Conservation (phyloP, 2,888 invertebrate genomes). For the Nebria salina region DNA sequence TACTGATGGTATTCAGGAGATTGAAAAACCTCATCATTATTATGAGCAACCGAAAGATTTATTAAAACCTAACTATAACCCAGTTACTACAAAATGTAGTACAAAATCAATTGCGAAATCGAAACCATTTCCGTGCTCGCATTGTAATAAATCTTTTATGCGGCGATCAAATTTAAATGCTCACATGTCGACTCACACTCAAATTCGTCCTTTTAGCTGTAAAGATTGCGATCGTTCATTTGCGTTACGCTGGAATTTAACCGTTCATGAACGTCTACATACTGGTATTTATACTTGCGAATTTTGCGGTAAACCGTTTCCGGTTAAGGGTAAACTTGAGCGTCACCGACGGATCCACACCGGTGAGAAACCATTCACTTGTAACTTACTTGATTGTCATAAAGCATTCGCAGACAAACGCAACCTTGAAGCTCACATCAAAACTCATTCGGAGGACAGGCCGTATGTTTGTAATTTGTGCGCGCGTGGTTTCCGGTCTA, state of each 20-base stretch:
- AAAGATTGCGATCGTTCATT: conserved; percentile 59
- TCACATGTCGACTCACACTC: conserved; percentile 59
- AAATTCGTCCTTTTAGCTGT: conserved; percentile 57
- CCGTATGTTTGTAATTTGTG: conserved; percentile 56
- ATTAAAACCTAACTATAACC: conserved; percentile 17
- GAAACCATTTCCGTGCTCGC: conserved; percentile 55
- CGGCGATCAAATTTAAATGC: conserved; percentile 58
- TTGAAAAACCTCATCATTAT: conserved; percentile 9
- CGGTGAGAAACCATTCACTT: conserved; percentile 58
- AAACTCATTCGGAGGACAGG: conserved; percentile 57
- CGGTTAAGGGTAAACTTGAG: conserved; percentile 59
- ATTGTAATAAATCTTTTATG: conserved; percentile 58
- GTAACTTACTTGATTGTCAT: conserved; percentile 56
- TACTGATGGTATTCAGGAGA: conserved; percentile 16
- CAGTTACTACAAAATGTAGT: neutral
- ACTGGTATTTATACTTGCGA: conserved; percentile 57
- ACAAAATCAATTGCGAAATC: conserved; percentile 48
- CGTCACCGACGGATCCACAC: conserved; percentile 60
- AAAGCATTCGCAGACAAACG: conserved; percentile 60
- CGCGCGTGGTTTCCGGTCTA: conserved; percentile 56
- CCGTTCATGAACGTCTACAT: conserved; percentile 59
- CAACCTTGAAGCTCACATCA: conserved; percentile 59
- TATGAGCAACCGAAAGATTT: conserved; percentile 38
- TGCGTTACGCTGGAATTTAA: conserved; percentile 58
- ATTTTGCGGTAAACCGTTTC: conserved; percentile 59